These are phyloP conservation scores for Sebastolobus altivelis DNA, from an alignment of 2,797 vertebrate species.

Conservation along the genomic window DNA sequence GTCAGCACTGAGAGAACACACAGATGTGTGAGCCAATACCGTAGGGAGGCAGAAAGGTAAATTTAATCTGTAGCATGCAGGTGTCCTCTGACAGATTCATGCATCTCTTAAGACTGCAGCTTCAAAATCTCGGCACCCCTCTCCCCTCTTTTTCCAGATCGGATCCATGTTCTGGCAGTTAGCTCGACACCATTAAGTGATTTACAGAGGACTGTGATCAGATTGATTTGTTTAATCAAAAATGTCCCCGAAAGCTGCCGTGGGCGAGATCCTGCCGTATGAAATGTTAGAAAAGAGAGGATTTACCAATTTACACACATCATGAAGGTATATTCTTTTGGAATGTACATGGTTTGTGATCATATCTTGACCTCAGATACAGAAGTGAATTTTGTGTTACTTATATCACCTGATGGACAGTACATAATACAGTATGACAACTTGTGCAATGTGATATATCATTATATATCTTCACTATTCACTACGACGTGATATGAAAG, in stretches of 20 bases:
- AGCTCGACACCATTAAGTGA: constrained; percentile 49
- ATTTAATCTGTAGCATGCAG: constrained; percentile 62
- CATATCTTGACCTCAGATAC: constrained; percentile 71
- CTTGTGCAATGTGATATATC: constrained; percentile 82
- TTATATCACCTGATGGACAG: constrained; percentile 71
- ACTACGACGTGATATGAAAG: constrained; percentile 76
- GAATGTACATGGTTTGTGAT: constrained; percentile 74
- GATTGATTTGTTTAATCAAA: constrained; percentile 65
- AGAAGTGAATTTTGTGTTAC: constrained; percentile 70
- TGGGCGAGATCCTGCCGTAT: constrained; percentile 26
- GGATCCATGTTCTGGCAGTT: constrained; percentile 63
- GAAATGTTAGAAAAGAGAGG: constrained; percentile 25
- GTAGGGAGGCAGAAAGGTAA: constrained; percentile 27
- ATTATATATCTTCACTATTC: constrained; percentile 80
- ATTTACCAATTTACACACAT: constrained; percentile 30
- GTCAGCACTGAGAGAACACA: constrained; percentile 10
- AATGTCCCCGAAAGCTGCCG: constrained; percentile 47
- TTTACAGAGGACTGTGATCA: constrained; percentile 56
- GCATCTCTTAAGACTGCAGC: constrained; percentile 47
- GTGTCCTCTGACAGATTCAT: constrained; percentile 58
- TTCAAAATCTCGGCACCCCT: constrained; percentile 46
- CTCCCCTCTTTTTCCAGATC: constrained; percentile 44
- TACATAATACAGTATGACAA: constrained; percentile 79
- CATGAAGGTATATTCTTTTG: constrained; percentile 62
- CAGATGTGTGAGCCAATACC: constrained; percentile 22